Evolutionary conservation across 1,140 invertebrate genomes (phyloP).

Genomic region (Apolygus lucorum): DNA sequence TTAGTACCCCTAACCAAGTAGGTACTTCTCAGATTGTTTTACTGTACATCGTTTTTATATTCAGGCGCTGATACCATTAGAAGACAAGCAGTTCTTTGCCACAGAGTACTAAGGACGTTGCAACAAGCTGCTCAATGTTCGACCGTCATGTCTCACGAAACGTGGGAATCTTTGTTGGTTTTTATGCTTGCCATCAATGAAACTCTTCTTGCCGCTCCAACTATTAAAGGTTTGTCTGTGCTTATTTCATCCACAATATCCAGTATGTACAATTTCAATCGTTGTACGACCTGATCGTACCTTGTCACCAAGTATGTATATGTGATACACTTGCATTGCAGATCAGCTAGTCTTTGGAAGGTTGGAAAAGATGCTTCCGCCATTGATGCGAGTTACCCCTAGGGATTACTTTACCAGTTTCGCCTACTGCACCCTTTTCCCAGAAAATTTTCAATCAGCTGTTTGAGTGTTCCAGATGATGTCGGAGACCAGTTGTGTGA

Average conservation of each 20-base stretch:
- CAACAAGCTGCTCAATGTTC: slow-evolving; percentile 80
- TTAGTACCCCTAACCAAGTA: too few species aligned
- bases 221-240: slow-evolving; percentile 75
- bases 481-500: slow-evolving; percentile 92
- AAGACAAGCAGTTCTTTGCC: slow-evolving; percentile 88
- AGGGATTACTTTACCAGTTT: too few species aligned
- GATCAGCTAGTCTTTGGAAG: too few species aligned
- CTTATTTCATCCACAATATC: too few species aligned
- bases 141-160: slow-evolving; percentile 65
- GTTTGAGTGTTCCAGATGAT: slow-evolving; percentile 56
- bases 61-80: slow-evolving; percentile 79
- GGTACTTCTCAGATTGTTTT: neutral
- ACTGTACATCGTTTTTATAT: neutral
- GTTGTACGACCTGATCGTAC: too few species aligned
- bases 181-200: slow-evolving; percentile 90
- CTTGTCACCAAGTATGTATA: too few species aligned
- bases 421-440: too few species aligned
- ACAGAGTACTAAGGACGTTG: slow-evolving; percentile 81
- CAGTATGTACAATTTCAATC: too few species aligned
- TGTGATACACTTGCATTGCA: too few species aligned
- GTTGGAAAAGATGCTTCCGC: too few species aligned
- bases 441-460: neutral
- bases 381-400: too few species aligned
- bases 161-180: slow-evolving; percentile 82
- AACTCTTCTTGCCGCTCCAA: slow-evolving; percentile 80